Base-by-base conservation (phyloP, 64 coral and sea anemone genomes). In the Montipora efflorescens region DNA sequence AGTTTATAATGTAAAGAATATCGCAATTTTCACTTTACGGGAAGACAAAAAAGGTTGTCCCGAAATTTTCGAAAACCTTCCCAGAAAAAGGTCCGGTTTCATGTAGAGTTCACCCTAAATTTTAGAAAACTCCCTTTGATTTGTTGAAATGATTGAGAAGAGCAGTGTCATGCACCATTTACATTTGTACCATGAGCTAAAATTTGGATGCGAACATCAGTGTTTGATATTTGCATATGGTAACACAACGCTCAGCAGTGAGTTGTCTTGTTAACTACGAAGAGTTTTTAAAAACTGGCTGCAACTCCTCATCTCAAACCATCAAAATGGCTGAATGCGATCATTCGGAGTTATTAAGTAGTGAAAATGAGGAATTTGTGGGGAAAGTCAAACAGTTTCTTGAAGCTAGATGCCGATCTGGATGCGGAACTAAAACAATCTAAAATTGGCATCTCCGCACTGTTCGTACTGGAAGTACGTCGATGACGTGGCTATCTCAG, bases 261-360 rank as follows among this genome's bases (percentile, higher is more conserved):
- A 4, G n/a, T 74, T 74, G 19, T 74, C 70, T 74, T 74, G 0
- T n/a, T 74, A 74, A 74, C 70, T 23, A 74, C 5, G 20, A 3
- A 23, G 70, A 74, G 20, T 74, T 74, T 66, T 28, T 28, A 28
- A 66, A 66, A 66, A 66, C 61, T 66, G 10, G 61, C 61, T 13
- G 15, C 61, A 66, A 18, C 61, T 66, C 61, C 67, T 70, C 67
- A 70, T 70, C 4, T 74, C 70, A 74, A 74, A 74, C 16, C n/a
- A 74, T 74, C 70, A 74, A 23, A 74, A 74, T 74, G 70, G 70
- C 70, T 74, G 70, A 74, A 74, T 74, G 70, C 23, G 70, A 22
- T 74, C 70, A 74, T 4, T 3, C 1, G 18, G 70, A 36, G 4
- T 23, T 74, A 74, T 74, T 74, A 74, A 74, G 5, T 70, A 70